A percentile compares a stretch with the other conserved stretches of the same genome.
These are phyloP conservation scores for Aplodontia rufa DNA, from an alignment of 2,113 vertebrate genomes.

Conservation along the genomic window DNA sequence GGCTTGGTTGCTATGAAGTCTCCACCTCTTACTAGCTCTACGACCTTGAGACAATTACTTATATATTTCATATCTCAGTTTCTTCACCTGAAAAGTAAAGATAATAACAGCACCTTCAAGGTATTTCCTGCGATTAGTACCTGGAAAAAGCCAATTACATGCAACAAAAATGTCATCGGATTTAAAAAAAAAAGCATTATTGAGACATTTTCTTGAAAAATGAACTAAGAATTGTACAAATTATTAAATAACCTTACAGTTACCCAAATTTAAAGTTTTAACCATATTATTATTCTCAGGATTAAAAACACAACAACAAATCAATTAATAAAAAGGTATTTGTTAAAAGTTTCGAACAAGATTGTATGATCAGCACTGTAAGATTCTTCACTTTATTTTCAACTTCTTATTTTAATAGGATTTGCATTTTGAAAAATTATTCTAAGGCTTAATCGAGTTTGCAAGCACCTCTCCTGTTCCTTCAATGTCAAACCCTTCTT, in stretches of 20 bases:
- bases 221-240: not conserved
- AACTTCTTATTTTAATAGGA: not conserved
- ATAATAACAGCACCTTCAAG: not conserved
- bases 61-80: not conserved
- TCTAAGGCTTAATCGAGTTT: not conserved
- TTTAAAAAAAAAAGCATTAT: not conserved
- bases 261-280: slow-evolving; percentile 12
- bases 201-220: slow-evolving; percentile 18
- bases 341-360: slow-evolving; percentile 1
- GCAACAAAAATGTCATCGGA: not conserved
- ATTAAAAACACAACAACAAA: not conserved
- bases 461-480: not conserved
- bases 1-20: too few relatives aligned
- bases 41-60: slow-evolving; percentile 42
- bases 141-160: not conserved
- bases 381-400: not conserved
- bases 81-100: not conserved
- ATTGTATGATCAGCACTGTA: not conserved
- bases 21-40: not conserved
- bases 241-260: slow-evolving; percentile 15
- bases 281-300: not conserved
- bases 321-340: not conserved
- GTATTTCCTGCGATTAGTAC: not conserved
- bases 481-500: not conserved
- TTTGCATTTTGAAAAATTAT: slow-evolving; percentile 15